phyloP scores from a whole-genome alignment of 2,113 vertebrate species.

The Mungos mungo region DNA sequence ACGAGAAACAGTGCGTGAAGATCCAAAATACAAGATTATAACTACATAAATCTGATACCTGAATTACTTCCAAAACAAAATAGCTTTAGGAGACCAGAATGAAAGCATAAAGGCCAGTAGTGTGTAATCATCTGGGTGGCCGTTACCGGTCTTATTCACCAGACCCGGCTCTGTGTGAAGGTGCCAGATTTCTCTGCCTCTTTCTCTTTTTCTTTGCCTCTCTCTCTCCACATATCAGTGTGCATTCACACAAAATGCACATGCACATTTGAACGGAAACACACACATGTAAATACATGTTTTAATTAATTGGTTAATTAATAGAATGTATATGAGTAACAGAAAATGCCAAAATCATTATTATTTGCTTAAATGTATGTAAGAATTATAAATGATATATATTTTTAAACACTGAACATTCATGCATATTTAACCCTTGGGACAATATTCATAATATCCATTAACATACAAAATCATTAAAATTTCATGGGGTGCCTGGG shows the following conservation, averaged over 20 bases:
- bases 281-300: not conserved
- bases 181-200: accelerated
- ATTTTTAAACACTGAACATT: not conserved
- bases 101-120: no score
- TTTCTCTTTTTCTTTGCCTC: accelerated
- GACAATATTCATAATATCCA: not conserved
- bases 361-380: not conserved
- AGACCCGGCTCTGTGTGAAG: not conserved
- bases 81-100: not conserved
- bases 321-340: not conserved
- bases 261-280: no score
- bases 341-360: not conserved
- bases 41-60: not conserved
- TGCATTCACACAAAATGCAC: not conserved
- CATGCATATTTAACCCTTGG: not conserved
- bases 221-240: not conserved
- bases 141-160: no score
- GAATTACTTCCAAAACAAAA: not conserved
- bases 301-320: not conserved
- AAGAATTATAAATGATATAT: not conserved
- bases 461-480: not conserved
- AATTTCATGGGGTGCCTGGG: not conserved
- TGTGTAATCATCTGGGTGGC: not conserved
- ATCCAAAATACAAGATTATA: not conserved
- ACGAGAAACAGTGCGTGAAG: not conserved